Conservation (phyloP, 2,113 vertebrate genomes). For the Cettia cetti region DNA sequence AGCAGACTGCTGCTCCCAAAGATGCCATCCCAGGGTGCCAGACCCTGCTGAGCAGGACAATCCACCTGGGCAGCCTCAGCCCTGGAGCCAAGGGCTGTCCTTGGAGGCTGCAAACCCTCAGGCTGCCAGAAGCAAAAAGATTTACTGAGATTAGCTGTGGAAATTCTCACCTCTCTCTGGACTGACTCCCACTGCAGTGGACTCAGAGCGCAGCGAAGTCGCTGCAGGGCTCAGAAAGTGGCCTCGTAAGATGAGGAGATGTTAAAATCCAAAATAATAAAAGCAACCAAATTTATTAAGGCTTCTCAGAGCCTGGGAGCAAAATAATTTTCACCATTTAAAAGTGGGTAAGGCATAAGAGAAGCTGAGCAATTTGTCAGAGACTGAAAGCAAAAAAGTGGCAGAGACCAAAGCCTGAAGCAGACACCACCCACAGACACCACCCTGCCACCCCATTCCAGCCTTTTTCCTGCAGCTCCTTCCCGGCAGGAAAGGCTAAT, state of each 20-base stretch:
- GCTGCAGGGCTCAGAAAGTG: not conserved
- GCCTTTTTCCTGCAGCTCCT: not conserved
- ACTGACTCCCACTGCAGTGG: not conserved
- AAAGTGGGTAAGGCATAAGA: not conserved
- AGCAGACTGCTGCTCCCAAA: not conserved
- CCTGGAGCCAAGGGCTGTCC: not conserved
- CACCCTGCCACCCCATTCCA: not conserved
- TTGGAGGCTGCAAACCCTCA: not conserved
- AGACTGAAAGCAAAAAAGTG: not conserved
- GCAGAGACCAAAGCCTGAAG: not conserved
- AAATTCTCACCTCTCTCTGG: not conserved
- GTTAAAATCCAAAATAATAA: conserved; percentile 15
- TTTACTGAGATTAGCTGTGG: not conserved
- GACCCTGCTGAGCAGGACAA: not conserved
- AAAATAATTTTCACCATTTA: not conserved
- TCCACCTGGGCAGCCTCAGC: not conserved
- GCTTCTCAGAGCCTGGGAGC: not conserved
- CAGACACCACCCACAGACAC: not conserved
- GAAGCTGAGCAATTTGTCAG: not conserved
- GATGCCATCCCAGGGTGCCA: not conserved
- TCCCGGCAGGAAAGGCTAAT: not conserved
- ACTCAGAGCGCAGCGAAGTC: not conserved
- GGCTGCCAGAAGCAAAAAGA: not conserved
- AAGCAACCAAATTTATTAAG: not conserved
- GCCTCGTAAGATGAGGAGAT: not conserved